phyloP scores from a whole-genome alignment of 2,888 invertebrate genomes.

The Hypena proboscidalis region DNA sequence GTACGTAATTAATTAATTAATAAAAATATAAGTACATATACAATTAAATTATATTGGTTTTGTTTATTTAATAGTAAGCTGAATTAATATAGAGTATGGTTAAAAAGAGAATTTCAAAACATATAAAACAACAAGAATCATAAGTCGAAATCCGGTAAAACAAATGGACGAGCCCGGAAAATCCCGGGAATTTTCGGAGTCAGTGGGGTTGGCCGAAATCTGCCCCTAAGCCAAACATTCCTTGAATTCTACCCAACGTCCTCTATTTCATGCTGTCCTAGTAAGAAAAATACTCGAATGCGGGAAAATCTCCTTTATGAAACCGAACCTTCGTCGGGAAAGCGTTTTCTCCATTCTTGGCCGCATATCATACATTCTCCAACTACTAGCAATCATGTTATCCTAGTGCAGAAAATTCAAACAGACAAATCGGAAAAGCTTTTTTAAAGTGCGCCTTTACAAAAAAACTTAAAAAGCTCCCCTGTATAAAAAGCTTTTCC shows the following conservation, averaged over 20 bases:
- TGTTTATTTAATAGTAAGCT: no score
- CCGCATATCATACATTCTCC: constrained; percentile 65
- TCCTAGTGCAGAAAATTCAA: constrained; percentile 81
- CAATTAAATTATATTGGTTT: no score
- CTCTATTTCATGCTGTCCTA: constrained; percentile 59
- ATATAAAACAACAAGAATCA: no score
- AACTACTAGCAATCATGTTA: constrained; percentile 56
- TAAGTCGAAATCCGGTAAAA: no score
- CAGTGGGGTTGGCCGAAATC: constrained; percentile 11
- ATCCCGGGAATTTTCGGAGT: constrained; percentile 4
- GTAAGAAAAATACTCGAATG: constrained; percentile 81
- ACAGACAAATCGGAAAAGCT: constrained; percentile 74
- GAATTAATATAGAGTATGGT: no score
- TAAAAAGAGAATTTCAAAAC: no score
- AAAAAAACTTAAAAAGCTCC: constrained; percentile 67
- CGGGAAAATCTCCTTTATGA: constrained; percentile 82
- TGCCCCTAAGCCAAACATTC: constrained; percentile 46
- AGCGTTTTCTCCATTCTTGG: constrained; percentile 40
- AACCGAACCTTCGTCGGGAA: constrained; percentile 40
- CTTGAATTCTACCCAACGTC: constrained; percentile 54
- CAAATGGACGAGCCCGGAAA: no score
- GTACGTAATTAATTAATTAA: no score
- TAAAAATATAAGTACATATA: no score
- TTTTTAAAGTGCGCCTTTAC: constrained; percentile 70
- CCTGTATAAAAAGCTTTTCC: constrained; percentile 24